These are phyloP conservation scores for Platichthys flesus DNA, from an alignment of 2,113 vertebrate genomes.

Conservation along the genomic window DNA sequence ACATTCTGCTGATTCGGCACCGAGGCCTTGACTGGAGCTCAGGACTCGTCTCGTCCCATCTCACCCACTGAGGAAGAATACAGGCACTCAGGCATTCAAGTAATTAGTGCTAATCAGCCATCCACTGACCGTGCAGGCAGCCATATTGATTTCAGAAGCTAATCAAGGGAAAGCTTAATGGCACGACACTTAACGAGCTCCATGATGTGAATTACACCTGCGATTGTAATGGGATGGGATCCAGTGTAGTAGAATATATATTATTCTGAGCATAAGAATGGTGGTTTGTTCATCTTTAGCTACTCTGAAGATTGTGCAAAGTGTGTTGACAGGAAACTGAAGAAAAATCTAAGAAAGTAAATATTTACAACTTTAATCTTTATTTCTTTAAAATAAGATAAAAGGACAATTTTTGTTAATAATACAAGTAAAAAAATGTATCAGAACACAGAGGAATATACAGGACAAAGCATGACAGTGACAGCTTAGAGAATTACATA, in stretches of 20 bases:
- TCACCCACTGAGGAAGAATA: slow-evolving; percentile 36
- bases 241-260: slow-evolving; percentile 17
- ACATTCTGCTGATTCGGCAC: not conserved
- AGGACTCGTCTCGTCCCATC: slow-evolving; percentile 1
- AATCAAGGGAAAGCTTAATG: slow-evolving; percentile 68
- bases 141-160: slow-evolving; percentile 64
- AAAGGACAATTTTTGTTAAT: slow-evolving; percentile 87
- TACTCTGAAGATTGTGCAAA: no score
- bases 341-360: slow-evolving; percentile 11
- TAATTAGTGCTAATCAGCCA: slow-evolving; percentile 64
- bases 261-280: not conserved
- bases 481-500: slow-evolving; percentile 60
- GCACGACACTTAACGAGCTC: slow-evolving; percentile 58
- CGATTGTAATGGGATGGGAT: not conserved
- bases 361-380: slow-evolving; percentile 87
- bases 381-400: slow-evolving; percentile 97
- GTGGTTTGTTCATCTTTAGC: no score
- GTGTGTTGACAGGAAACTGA: not conserved
- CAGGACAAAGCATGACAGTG: slow-evolving; percentile 80
- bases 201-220: not conserved
- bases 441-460: slow-evolving; percentile 88
- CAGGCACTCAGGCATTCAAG: slow-evolving; percentile 46
- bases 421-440: slow-evolving; percentile 88
- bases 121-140: slow-evolving; percentile 46
- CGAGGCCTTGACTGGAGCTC: not conserved